Evolutionary conservation across 2,888 invertebrate genomes (phyloP).

Genomic region (Pseudococcus jackbeardsleyi): DNA sequence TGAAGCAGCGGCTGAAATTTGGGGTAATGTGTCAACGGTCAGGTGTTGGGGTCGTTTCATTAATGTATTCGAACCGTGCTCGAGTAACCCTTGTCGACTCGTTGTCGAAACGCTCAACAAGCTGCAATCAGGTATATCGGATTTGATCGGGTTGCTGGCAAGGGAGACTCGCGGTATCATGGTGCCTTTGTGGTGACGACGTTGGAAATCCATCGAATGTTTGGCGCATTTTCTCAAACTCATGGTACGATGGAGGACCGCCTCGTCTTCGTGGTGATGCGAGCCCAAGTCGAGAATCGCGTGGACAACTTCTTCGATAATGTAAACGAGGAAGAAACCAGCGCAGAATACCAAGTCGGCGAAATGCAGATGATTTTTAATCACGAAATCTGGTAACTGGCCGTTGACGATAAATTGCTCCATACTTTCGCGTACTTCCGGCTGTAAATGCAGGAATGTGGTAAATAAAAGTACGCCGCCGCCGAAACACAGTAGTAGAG

Average conservation of each 20-base stretch:
- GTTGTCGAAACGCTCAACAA: constrained; percentile 67
- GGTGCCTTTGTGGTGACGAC: constrained; percentile 64
- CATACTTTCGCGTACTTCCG: constrained; percentile 76
- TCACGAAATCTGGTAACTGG: constrained; percentile 70
- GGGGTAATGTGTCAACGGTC: constrained; percentile 64
- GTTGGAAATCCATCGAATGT: constrained; percentile 48
- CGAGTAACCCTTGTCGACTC: constrained; percentile 68
- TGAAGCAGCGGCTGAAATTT: constrained; percentile 50
- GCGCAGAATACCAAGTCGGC: constrained; percentile 76
- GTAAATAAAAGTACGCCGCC: constrained; percentile 78
- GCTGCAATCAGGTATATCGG: constrained; percentile 64
- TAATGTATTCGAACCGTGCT: constrained; percentile 66
- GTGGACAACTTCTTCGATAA: constrained; percentile 77
- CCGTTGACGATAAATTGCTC: constrained; percentile 71
- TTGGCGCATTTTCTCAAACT: constrained; percentile 72
- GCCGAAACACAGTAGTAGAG: constrained; percentile 76
- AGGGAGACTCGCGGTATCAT: constrained; percentile 69
- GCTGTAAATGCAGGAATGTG: constrained; percentile 77
- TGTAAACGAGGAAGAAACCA: constrained; percentile 77
- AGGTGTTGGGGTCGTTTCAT: constrained; percentile 65
- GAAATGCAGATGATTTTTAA: constrained; percentile 71
- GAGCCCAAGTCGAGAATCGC: constrained; percentile 71
- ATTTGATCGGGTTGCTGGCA: constrained; percentile 64
- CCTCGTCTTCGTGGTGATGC: constrained; percentile 69
- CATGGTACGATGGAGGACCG: constrained; percentile 73